Conservation (phyloP, 2,113 vertebrate genomes). For the Prunella fulvescens region DNA sequence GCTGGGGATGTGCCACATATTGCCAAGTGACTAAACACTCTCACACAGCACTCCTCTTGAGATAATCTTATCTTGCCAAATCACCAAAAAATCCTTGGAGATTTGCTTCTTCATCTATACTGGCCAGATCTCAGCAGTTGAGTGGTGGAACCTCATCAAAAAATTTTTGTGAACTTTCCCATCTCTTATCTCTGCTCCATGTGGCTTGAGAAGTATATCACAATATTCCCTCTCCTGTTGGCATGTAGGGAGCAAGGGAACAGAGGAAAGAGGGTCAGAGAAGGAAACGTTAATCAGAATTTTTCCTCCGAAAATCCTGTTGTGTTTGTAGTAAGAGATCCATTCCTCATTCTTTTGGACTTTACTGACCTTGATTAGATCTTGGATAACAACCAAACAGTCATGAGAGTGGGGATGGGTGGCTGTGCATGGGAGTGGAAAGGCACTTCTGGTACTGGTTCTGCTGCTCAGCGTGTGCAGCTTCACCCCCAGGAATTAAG, state of each 20-base stretch:
- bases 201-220: neutral
- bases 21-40: neutral
- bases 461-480: neutral
- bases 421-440: neutral
- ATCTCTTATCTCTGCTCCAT: neutral
- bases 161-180: neutral
- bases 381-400: neutral
- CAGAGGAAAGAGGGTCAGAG: neutral
- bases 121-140: neutral
- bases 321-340: neutral
- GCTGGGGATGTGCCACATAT: neutral
- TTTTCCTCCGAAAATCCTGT: neutral
- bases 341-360: neutral
- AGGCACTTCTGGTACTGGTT: neutral
- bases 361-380: neutral
- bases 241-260: neutral
- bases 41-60: neutral
- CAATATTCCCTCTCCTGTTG: neutral
- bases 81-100: neutral
- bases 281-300: neutral
- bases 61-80: neutral
- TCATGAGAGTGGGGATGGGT: neutral
- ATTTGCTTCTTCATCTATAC: neutral
- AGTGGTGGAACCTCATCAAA: neutral
- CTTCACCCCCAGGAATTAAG: neutral